Evolutionary conservation across 2,797 vertebrate genomes (phyloP).

Genomic region (Mormyrus hasselquistii): DNA sequence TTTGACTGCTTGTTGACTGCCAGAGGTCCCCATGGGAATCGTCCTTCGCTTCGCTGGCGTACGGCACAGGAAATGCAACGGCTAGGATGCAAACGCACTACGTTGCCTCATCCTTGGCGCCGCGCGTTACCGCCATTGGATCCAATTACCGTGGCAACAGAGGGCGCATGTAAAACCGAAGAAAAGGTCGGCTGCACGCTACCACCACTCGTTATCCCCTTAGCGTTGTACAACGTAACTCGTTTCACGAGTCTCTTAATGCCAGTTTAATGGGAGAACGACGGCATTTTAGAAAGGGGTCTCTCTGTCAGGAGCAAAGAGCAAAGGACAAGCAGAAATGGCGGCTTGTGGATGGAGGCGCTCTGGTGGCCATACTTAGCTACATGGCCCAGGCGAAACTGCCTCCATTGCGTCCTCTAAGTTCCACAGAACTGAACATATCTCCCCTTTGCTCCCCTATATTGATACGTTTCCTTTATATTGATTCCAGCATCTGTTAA

Average conservation of each 20-base stretch:
- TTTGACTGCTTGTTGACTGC: neutral
- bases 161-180: slow-evolving; percentile 6
- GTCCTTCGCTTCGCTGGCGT: neutral
- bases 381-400: neutral
- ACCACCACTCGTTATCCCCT: slow-evolving; percentile 26
- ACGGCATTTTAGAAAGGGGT: neutral
- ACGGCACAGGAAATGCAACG: neutral
- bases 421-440: neutral
- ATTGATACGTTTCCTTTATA: neutral
- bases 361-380: neutral
- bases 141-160: neutral
- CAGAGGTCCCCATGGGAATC: neutral
- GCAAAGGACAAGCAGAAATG: slow-evolving; percentile 10
- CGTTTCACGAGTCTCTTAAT: slow-evolving; percentile 43
- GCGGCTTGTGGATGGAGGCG: neutral
- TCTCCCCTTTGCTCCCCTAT: neutral
- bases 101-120: neutral
- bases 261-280: slow-evolving; percentile 37
- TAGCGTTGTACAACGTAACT: slow-evolving; percentile 40
- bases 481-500: neutral
- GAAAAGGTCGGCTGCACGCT: slow-evolving; percentile 46
- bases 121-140: neutral
- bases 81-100: neutral
- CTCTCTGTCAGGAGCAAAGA: neutral
- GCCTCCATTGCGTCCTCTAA: neutral